Evolutionary conservation across 2,888 invertebrate genomes (phyloP), one percentile per base, ranked within the genome.

Genomic region (Dynastes tityus): DNA sequence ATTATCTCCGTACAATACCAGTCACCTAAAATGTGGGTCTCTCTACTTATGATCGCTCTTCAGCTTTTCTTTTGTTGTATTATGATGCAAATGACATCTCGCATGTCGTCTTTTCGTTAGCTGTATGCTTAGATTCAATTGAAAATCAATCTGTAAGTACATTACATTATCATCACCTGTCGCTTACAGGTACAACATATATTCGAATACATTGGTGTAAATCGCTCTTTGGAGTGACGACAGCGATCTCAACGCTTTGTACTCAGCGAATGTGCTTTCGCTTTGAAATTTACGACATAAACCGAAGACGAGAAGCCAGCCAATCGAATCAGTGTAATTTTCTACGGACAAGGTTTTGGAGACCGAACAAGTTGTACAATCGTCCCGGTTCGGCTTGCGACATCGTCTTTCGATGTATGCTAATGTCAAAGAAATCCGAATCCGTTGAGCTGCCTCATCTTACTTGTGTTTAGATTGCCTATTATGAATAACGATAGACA

Each of bases 351-450:
- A 53, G 53, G 53, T 53, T 53, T 53, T 16, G 53, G 53, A 16
- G 53, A n/a, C 53, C 53, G 53, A n/a, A 16, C n/a, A 16, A n/a
- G 53, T 53, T 53, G 53, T 53, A 53, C 53, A 53, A 53, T 53
- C 53, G 53, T 45, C 45, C 45, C 45, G 45, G 11, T 45, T 53
- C n/a, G 53, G n/a, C 16, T 53, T 53, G 53, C n/a, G 16, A 13
- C 53, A 53, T 16, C 16, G n/a, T 53, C 53, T 53, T 53, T 16
- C n/a, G n/a, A 53, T 53, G 16, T 53, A 13, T 53, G 53, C 53
- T 53, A 53, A 53, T 53, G 53, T 53, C 53, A 53, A 53, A 53
- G 53, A 53, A 16, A 16, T 16, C 53, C 4, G n/a, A 16, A n/a
- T 2, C 16, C 5, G 53, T 5, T 53, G 16, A n/a, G n/a, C 2